phyloP scores from a whole-genome alignment of 1,140 invertebrate genomes.

The Phymorhynchus buccinoides region DNA sequence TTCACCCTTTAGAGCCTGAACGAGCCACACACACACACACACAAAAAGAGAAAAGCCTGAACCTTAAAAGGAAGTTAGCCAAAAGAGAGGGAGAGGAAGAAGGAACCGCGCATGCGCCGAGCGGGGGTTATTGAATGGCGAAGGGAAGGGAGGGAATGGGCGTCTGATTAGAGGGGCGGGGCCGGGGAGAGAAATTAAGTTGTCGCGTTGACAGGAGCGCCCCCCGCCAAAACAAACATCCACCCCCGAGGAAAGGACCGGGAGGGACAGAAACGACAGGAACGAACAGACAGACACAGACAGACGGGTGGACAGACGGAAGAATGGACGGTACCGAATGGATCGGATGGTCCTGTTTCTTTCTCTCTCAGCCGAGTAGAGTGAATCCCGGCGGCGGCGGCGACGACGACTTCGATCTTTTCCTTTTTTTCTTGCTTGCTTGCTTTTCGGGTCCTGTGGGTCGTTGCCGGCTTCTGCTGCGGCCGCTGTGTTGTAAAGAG shows the following conservation, averaged over 20 bases:
- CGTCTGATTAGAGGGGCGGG: slow-evolving; percentile 46
- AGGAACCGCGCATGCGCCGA: slow-evolving; percentile 41
- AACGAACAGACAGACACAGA: too few species aligned
- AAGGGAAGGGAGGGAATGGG: too few species aligned
- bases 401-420: too few species aligned
- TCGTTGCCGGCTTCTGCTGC: too few species aligned
- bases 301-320: not conserved
- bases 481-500: too few species aligned
- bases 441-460: not conserved
- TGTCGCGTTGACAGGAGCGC: slow-evolving; percentile 43
- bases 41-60: not conserved
- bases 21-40: not conserved
- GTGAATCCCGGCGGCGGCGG: too few species aligned
- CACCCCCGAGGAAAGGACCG: not conserved
- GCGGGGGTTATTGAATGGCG: slow-evolving; percentile 37
- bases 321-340: too few species aligned
- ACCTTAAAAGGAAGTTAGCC: too few species aligned
- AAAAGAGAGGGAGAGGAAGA: not conserved
- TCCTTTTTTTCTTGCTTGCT: not conserved
- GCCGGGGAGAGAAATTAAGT: slow-evolving; percentile 42
- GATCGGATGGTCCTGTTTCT: too few species aligned
- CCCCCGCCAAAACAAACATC: slow-evolving; percentile 44
- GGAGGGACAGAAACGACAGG: too few species aligned
- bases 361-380: too few species aligned
- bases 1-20: not conserved